Percentiles rank a stretch among this genome's conserved stretches.
These are phyloP conservation scores for Noctua comes DNA, from an alignment of 2,888 invertebrate species.

Conservation along the genomic window DNA sequence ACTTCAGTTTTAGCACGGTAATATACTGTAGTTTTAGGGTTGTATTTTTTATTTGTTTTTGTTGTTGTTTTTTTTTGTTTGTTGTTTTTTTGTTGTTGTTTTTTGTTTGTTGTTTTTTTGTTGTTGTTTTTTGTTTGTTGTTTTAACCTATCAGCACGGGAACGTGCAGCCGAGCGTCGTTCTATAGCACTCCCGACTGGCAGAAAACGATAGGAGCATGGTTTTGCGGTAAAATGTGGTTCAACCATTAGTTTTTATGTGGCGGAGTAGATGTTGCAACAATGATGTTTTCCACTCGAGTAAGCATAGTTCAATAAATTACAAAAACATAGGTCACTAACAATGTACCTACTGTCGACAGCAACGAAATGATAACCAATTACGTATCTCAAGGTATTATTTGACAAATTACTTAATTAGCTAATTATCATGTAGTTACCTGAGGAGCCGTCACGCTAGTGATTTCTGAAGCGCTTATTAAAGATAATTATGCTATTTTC, in stretches of 20 bases:
- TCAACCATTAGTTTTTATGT: neutral
- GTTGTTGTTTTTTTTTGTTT: too few relatives aligned
- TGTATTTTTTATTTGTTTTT: too few relatives aligned
- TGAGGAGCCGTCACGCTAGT: constrained; percentile 25
- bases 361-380: neutral
- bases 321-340: neutral
- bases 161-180: neutral
- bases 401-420: constrained; percentile 29
- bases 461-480: neutral
- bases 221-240: neutral
- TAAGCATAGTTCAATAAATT: neutral
- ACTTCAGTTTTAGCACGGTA: neutral
- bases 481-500: constrained; percentile 3
- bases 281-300: neutral
- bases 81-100: too few relatives aligned
- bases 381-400: constrained; percentile 10
- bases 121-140: too few relatives aligned
- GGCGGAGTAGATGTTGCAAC: neutral
- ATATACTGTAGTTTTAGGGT: too few relatives aligned
- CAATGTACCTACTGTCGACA: neutral
- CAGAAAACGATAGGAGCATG: neutral
- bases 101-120: too few relatives aligned
- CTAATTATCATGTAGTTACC: neutral
- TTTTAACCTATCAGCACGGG: neutral
- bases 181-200: neutral